Conservation (phyloP, 1,140 invertebrate species). For the Procambarus clarkii region DNA sequence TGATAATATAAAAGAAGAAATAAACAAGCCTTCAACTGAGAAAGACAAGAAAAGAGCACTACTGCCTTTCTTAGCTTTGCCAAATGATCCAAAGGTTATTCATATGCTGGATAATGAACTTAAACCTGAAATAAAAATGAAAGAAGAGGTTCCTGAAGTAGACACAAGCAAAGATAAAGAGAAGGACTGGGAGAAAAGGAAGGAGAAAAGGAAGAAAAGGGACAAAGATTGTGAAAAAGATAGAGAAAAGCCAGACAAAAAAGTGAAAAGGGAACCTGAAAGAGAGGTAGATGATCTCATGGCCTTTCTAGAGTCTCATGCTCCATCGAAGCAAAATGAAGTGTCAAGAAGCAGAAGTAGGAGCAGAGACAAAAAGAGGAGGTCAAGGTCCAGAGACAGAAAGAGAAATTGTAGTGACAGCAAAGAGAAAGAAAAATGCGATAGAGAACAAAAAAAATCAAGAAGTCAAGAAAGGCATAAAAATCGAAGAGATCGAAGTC, state of each 20-base stretch:
- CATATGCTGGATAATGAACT: conserved; percentile 73
- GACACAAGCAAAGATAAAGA: conserved; percentile 60
- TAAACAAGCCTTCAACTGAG: conserved; percentile 75
- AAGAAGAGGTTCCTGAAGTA: conserved; percentile 73
- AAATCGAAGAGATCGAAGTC: conserved; percentile 53
- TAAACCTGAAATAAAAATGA: conserved; percentile 66
- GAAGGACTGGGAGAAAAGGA: conserved; percentile 74
- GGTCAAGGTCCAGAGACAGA: conserved; percentile 25
- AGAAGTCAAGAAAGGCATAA: conserved; percentile 71
- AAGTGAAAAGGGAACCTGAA: conserved; percentile 76
- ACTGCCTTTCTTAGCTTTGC: conserved; percentile 93
- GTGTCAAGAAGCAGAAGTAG: conserved; percentile 15
- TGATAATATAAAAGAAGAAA: conserved; percentile 71
- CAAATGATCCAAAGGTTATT: conserved; percentile 84
- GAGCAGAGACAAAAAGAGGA: conserved; percentile 42
- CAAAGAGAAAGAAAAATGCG: conserved; percentile 73
- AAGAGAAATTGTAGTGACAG: conserved; percentile 74
- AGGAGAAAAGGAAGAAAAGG: conserved; percentile 74
- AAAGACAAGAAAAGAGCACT: conserved; percentile 83
- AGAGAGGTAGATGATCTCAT: conserved; percentile 87
- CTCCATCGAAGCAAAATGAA: conserved; percentile 79
- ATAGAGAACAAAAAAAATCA: conserved; percentile 73
- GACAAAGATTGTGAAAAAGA: conserved; percentile 73
- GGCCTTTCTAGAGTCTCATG: conserved; percentile 91
- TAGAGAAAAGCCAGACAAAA: conserved; percentile 70